Conservation (phyloP, 23 tunicate genomes). For the Diplosoma virens region DNA sequence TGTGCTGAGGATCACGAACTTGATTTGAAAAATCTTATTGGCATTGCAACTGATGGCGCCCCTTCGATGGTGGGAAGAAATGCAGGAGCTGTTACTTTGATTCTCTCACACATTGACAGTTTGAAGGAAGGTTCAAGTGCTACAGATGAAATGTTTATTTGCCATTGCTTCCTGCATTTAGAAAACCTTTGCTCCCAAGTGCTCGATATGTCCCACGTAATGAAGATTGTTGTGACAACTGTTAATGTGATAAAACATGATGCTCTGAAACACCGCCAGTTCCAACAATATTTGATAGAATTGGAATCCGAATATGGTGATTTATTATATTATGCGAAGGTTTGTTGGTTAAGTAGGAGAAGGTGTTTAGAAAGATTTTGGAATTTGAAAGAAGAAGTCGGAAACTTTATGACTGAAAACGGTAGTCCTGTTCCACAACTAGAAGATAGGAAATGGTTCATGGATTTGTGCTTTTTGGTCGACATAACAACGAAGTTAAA, state of each 20-base stretch:
- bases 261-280: conserved; percentile 18
- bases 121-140: background rate
- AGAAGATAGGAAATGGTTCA: background rate
- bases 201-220: conserved; percentile 6
- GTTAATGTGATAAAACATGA: conserved; percentile 6
- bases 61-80: conserved; percentile 38
- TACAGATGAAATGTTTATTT: background rate
- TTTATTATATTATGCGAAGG: background rate
- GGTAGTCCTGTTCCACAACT: background rate
- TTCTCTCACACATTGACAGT: conserved; percentile 20
- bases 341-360: conserved; percentile 14
- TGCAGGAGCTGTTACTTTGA: conserved; percentile 40
- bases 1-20: background rate
- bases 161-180: conserved; percentile 31
- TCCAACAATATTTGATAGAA: conserved; percentile 1
- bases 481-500: background rate
- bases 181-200: conserved; percentile 16
- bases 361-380: conserved; percentile 19
- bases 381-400: background rate
- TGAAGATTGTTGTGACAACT: background rate
- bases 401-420: conserved; percentile 11
- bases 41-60: conserved; percentile 48
- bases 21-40: conserved; percentile 23
- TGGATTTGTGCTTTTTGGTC: conserved; percentile 1
- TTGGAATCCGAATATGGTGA: conserved; percentile 7